Conservation (phyloP, 2,113 vertebrate species). For the Triplophysa dalaica region DNA sequence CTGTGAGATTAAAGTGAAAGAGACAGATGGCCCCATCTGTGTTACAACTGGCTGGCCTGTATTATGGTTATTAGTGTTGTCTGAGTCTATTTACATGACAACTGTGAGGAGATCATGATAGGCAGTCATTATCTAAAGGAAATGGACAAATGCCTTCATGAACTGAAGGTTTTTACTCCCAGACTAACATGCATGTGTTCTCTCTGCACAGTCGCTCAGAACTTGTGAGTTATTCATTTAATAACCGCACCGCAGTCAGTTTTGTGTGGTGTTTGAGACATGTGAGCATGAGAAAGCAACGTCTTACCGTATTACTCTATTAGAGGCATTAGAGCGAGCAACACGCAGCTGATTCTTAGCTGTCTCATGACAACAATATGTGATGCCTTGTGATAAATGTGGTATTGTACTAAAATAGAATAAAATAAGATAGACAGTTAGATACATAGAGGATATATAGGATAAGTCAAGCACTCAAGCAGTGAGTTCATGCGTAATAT, state of each 20-base stretch:
- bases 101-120: background rate
- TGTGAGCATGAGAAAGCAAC: conserved; percentile 18
- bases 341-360: background rate
- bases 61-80: background rate
- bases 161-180: too few species aligned
- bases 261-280: conserved; percentile 9
- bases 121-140: background rate
- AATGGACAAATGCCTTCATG: background rate
- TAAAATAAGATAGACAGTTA: background rate
- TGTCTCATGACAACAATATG: background rate
- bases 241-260: conserved; percentile 5
- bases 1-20: conserved; percentile 10
- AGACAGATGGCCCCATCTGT: background rate
- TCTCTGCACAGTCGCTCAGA: too few species aligned
- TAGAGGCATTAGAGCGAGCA: background rate
- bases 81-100: conserved; percentile 15
- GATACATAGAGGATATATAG: too few species aligned
- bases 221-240: background rate
- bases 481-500: conserved; percentile 3
- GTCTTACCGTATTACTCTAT: conserved; percentile 14
- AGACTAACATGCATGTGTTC: too few species aligned
- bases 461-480: conserved; percentile 3
- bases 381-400: background rate
- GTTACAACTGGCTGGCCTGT: background rate
- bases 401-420: background rate